Percentiles rank a stretch among this genome's conserved stretches.
phyloP scores from a whole-genome alignment of 2,888 invertebrate species.

The Melipona beecheii region DNA sequence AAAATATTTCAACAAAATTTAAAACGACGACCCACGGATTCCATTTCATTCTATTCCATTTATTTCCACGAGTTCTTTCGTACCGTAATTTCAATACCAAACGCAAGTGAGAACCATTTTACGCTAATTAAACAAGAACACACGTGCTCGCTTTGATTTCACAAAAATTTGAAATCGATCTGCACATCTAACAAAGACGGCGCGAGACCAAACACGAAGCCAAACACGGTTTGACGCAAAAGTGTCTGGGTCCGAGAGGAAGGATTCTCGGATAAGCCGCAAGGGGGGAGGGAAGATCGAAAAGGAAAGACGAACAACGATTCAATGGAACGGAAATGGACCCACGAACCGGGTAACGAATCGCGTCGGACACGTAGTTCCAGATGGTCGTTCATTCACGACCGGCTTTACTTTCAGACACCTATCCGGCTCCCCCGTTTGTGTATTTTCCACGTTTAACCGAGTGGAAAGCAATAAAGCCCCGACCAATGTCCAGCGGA shows the following conservation, averaged over 20 bases:
- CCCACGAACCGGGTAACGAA: background rate
- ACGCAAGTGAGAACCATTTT: too few relatives aligned
- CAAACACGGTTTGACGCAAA: background rate
- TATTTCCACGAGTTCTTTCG: too few relatives aligned
- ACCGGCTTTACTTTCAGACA: conserved; percentile 41
- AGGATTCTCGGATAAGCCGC: background rate
- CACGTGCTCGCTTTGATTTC: too few relatives aligned
- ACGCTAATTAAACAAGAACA: too few relatives aligned
- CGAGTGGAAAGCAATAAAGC: conserved; percentile 58
- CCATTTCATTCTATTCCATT: too few relatives aligned
- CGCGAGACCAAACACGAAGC: background rate
- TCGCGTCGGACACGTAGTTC: conserved; percentile 1
- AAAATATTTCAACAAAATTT: too few relatives aligned
- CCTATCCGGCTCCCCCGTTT: conserved; percentile 31
- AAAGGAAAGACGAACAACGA: background rate
- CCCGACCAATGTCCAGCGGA: conserved; percentile 22
- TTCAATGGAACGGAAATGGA: conserved; percentile 25
- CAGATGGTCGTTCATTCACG: conserved; percentile 49
- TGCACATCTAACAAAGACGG: background rate
- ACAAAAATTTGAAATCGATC: too few relatives aligned
- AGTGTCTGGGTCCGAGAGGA: background rate
- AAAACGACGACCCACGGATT: too few relatives aligned
- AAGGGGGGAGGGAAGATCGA: background rate
- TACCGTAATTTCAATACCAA: too few relatives aligned
- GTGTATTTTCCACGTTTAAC: conserved; percentile 52